Conservation (phyloP, 2,797 vertebrate genomes). For the Pseudomugil tenellus region DNA sequence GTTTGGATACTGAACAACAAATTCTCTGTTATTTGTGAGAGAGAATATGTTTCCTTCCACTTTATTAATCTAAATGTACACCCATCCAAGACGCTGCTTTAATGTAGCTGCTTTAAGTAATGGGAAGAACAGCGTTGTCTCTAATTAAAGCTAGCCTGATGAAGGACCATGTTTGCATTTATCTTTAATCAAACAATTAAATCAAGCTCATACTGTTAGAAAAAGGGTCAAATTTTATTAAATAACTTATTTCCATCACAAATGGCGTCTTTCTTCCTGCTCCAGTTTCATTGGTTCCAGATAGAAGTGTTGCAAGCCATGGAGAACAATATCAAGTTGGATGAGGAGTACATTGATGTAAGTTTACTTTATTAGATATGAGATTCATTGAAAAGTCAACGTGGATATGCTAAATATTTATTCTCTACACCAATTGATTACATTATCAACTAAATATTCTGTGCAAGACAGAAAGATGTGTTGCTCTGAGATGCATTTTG, state of each 20-base stretch:
- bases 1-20: not conserved
- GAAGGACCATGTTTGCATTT: conserved; percentile 41
- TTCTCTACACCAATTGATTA: not conserved
- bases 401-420: not conserved
- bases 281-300: conserved; percentile 92
- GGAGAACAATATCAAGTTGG: conserved; percentile 95
- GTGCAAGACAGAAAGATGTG: not conserved
- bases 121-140: conserved; percentile 19
- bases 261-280: conserved; percentile 5
- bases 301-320: conserved; percentile 92
- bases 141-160: conserved; percentile 27
- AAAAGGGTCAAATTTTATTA: not conserved
- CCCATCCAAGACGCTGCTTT: not conserved
- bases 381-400: too few species aligned
- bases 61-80: conserved; percentile 4
- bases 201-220: conserved; percentile 10
- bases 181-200: conserved; percentile 38
- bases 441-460: not conserved
- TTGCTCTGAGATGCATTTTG: not conserved
- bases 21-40: not conserved
- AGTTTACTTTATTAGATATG: conserved; percentile 24
- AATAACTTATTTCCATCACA: not conserved
- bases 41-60: not conserved
- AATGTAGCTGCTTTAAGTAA: conserved; percentile 12
- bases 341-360: conserved; percentile 94